Conservation (phyloP, 2,113 vertebrate species). For the Atlantisia rogersi region DNA sequence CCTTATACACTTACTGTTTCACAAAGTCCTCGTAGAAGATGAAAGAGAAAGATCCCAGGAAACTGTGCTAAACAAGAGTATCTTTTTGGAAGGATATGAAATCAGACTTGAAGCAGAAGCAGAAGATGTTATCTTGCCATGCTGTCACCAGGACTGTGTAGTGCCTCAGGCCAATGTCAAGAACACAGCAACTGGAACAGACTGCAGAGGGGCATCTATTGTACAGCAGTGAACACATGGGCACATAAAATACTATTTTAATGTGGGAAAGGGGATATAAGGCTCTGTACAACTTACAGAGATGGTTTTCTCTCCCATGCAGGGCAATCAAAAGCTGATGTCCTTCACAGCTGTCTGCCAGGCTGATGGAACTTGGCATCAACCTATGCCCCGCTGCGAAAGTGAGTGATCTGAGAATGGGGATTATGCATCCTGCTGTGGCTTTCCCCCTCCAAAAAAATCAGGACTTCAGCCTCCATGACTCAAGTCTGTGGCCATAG, state of each 20-base stretch:
- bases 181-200: not conserved
- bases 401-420: constrained; percentile 63
- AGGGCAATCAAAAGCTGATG: constrained; percentile 56
- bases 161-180: not conserved
- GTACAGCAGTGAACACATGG: not conserved
- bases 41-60: not conserved
- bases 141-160: not conserved
- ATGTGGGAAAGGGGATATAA: not conserved
- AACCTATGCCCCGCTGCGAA: constrained; percentile 76
- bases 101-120: not conserved
- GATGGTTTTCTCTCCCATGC: not conserved
- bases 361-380: constrained; percentile 80
- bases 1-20: not conserved
- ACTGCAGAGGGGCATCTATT: not conserved
- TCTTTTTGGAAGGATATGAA: not conserved
- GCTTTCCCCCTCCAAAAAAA: not conserved
- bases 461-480: not conserved
- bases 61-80: not conserved
- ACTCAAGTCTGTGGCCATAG: not conserved
- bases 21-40: not conserved
- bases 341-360: constrained; percentile 80
- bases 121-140: not conserved
- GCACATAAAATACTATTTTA: not conserved
- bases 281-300: not conserved
- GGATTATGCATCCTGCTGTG: not conserved